Percentiles rank a stretch among this genome's conserved stretches.
These are phyloP conservation scores for Drosophila barbarae DNA, from an alignment of 2,888 invertebrate genomes.

Conservation along the genomic window DNA sequence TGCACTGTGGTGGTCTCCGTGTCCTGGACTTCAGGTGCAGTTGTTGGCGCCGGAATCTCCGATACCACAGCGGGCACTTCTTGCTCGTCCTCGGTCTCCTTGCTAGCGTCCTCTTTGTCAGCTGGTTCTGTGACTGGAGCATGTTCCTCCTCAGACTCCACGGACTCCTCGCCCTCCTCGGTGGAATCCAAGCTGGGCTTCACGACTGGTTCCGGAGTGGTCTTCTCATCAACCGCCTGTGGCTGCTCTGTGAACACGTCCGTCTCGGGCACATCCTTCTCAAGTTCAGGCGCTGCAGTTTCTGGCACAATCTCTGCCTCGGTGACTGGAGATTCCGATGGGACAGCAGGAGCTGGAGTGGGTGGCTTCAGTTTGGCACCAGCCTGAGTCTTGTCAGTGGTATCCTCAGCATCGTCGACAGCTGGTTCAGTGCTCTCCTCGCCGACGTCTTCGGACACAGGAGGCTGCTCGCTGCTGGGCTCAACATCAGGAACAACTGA, in stretches of 20 bases:
- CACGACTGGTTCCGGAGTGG: constrained; percentile 48
- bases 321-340: constrained; percentile 40
- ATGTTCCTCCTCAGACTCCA: constrained; percentile 72
- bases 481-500: constrained; percentile 50
- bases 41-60: constrained; percentile 44
- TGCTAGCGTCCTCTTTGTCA: constrained; percentile 46
- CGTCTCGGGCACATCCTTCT: constrained; percentile 35
- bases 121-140: constrained; percentile 41
- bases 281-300: constrained; percentile 42
- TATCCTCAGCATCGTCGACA: constrained; percentile 39
- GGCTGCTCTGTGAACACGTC: constrained; percentile 37
- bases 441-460: constrained; percentile 47
- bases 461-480: constrained; percentile 42
- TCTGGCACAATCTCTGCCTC: constrained; percentile 36
- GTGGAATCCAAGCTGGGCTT: constrained; percentile 63
- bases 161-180: constrained; percentile 67
- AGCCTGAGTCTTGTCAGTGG: constrained; percentile 37
- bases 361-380: constrained; percentile 53
- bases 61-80: constrained; percentile 50
- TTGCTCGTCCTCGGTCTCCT: constrained; percentile 43
- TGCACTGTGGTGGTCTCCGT: constrained; percentile 58
- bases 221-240: constrained; percentile 37
- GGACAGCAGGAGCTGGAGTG: constrained; percentile 28
- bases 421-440: constrained; percentile 57
- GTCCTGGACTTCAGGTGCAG: constrained; percentile 29